These are phyloP conservation scores for Camponotus floridanus DNA, from an alignment of 1,140 invertebrate species.

Conservation along the genomic window DNA sequence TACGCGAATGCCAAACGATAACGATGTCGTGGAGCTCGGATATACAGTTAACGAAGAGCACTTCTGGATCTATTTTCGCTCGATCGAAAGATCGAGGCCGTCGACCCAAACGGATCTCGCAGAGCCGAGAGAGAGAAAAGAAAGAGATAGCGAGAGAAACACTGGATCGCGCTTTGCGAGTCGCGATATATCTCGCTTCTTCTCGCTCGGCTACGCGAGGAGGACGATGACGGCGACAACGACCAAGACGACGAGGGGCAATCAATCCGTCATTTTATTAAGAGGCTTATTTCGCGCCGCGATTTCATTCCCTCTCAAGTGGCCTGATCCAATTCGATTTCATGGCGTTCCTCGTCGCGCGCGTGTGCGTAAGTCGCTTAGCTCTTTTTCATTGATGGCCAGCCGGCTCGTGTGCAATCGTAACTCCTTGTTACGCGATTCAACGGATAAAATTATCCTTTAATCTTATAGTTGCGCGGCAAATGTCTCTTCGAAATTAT, in stretches of 20 bases:
- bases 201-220: conserved; percentile 19
- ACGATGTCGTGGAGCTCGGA: conserved; percentile 62
- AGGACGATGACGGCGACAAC: conserved; percentile 7
- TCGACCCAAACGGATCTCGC: conserved; percentile 75
- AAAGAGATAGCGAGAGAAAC: conserved; percentile 46
- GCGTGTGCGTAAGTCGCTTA: conserved; percentile 13
- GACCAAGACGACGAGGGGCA: conserved; percentile 39
- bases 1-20: conserved; percentile 45
- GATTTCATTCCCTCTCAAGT: conserved; percentile 74
- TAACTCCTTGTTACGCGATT: not conserved
- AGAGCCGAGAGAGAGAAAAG: conserved; percentile 27
- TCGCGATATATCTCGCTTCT: conserved; percentile 46
- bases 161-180: conserved; percentile 31
- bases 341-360: conserved; percentile 44
- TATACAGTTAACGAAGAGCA: conserved; percentile 74
- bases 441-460: conserved; percentile 26
- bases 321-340: conserved; percentile 75
- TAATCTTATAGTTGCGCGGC: conserved; percentile 26
- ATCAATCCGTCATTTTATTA: conserved; percentile 76
- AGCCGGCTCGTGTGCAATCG: conserved; percentile 42
- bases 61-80: conserved; percentile 76
- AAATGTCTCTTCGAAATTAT: conserved; percentile 9
- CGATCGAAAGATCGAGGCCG: conserved; percentile 76
- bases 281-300: conserved; percentile 74
- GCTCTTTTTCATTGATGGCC: conserved; percentile 66